A percentile compares a stretch with the other conserved stretches of the same genome.
Conservation (phyloP, 2,113 vertebrate genomes). For the Oxygymnocypris stewartii region DNA sequence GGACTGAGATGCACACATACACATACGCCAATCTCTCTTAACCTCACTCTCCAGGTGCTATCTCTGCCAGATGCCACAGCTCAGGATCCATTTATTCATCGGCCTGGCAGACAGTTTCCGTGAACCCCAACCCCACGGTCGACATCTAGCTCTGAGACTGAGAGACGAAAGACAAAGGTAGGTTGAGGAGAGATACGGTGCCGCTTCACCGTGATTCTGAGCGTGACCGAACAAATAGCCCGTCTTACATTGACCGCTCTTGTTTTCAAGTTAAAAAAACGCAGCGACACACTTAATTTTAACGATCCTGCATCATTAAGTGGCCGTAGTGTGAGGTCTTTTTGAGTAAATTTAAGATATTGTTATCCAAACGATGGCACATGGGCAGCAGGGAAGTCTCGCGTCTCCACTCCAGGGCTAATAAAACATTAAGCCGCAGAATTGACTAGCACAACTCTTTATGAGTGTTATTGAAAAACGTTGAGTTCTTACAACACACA, state of each 20-base stretch:
- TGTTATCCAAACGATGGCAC: slow-evolving; percentile 2
- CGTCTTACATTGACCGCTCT: background rate
- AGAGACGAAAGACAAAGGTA: slow-evolving; percentile 22
- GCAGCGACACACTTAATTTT: background rate
- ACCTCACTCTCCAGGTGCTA: slow-evolving; percentile 32
- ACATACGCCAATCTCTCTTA: slow-evolving; percentile 21
- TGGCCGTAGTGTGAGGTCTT: background rate
- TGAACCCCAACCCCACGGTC: background rate
- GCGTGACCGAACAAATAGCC: background rate
- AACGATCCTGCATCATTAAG: background rate
- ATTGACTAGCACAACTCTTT: slow-evolving; percentile 5
- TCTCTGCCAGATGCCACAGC: slow-evolving; percentile 33
- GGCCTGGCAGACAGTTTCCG: slow-evolving; percentile 26
- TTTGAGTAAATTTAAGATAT: background rate
- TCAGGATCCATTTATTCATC: slow-evolving; percentile 48
- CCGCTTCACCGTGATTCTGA: background rate
- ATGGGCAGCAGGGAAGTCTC: background rate
- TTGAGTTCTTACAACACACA: background rate
- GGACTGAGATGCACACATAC: slow-evolving; percentile 34
- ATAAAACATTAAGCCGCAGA: slow-evolving; percentile 1
- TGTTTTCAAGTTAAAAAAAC: background rate
- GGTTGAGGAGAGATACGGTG: background rate
- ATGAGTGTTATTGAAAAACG: slow-evolving; percentile 4
- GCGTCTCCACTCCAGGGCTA: background rate
- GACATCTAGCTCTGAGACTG: slow-evolving; percentile 9